Conservation (phyloP, 2,113 vertebrate genomes). For the Triplophysa rosa region DNA sequence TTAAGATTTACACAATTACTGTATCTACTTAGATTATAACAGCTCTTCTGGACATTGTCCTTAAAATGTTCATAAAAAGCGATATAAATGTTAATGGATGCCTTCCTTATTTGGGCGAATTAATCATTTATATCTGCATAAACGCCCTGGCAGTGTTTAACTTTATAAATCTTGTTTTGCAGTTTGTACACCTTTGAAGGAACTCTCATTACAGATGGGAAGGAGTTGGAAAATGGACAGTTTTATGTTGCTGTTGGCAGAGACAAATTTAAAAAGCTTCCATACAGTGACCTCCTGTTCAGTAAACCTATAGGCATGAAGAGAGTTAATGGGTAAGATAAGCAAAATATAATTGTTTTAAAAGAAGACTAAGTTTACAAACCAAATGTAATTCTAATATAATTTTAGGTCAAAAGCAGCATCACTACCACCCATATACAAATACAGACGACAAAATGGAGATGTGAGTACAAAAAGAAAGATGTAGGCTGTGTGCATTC, state of each 20-base stretch:
- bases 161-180: constrained; percentile 43
- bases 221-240: constrained; percentile 87
- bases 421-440: constrained; percentile 83
- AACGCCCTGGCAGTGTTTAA: neutral
- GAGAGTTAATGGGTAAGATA: constrained; percentile 79
- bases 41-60: neutral
- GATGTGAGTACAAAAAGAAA: constrained; percentile 79
- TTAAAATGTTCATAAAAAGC: neutral
- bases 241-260: constrained; percentile 94
- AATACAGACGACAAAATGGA: constrained; percentile 84
- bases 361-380: neutral
- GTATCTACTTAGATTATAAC: neutral
- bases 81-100: neutral
- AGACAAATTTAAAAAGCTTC: constrained; percentile 91
- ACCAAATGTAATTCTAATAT: neutral
- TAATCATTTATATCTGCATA: neutral
- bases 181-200: constrained; percentile 91
- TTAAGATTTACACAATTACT: neutral
- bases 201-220: constrained; percentile 79
- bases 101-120: neutral
- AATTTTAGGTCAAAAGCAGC: constrained; percentile 83
- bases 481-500: neutral
- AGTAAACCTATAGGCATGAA: constrained; percentile 76
- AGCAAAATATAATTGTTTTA: neutral
- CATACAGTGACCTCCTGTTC: constrained; percentile 85